Evolutionary conservation across 2,113 vertebrate genomes (phyloP), one percentile per base, ranked within the genome.

Genomic region (Megaleporinus macrocephalus): DNA sequence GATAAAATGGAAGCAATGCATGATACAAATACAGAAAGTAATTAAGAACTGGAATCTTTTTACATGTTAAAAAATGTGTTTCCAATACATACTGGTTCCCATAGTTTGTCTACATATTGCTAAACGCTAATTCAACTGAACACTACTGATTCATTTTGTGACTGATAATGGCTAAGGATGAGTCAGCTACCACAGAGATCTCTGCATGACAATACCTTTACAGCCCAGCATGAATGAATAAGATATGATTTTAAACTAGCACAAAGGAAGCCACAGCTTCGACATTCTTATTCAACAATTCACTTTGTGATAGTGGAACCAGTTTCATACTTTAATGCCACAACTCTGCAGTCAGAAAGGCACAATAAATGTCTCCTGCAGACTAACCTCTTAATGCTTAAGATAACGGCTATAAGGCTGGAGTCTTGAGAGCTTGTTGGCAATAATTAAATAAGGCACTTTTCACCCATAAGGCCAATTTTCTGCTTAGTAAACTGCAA

Each of bases 341-440:
- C 13, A 10, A 29, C 36, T 14, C 20, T 70, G 33, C 14, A 44
- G 20, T 55, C n/a, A 29, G 41, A 68, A 79, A 70, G 59, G 47
- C 63, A 49, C 71, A 63, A 47, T 44, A 26, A 68, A 80, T 55
- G 12, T 84, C 12, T 47, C 24, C 15, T 29, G 29, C 15, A 75
- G 15, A 27, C 30, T 14, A 53, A 80, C 15, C 41, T 36, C 49
- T 63, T 36, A 80, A 73, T 62, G 33, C 44, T 47, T 30, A 62
- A 62, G 12, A 1, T 2, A 22, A 49, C 27, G 22, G 15, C 29
- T 24, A 72, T 47, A 80, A 49, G 16, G 6, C 26, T 12, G 7
- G 16, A 66, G 33, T 29, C 71, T 76, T 22, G 7, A n/a, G 47
- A 3, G 14, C 51, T 24, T 62, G 24, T 14, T 13, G 63, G 68